Base-by-base conservation (phyloP, 2,888 invertebrate species). In the Dilophus febrilis region DNA sequence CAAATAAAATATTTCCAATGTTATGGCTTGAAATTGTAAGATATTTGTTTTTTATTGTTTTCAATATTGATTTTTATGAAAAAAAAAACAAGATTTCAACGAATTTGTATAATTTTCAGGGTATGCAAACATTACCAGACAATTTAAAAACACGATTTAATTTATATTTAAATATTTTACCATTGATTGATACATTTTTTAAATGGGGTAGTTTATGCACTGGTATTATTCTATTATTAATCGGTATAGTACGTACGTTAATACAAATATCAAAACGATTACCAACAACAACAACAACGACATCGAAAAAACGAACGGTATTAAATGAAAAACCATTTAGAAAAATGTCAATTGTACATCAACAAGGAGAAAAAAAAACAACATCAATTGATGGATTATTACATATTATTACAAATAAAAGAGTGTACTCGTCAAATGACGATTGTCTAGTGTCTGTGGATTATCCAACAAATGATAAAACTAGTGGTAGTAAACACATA, bases 21-120 rank as follows among this genome's bases (percentile, higher is more conserved):
- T 64, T 88, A 4, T 90, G 88, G 88, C 85, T 85, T 47, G 87
- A 88, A 70, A 84, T 85, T 55, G 88, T 87, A 71, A 81, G 84
- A 77, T 53, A 39, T 35, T 17, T 26, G 40, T 34, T 44, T 27
- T 18, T 33, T 30, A 31, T 37, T 31, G 14, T 12, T 17, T 32
- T 29, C n/a, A n/a, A 17, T 32, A 32, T 19, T 37, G 32, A 27
- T 26, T 30, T 41, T 34, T 27, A 16, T 27, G 19, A 34, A n/a
- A n/a, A n/a, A n/a, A n/a, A n/a, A n/a, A n/a, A n/a, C n/a, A n/a
- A n/a, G n/a, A n/a, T n/a, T n/a, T n/a, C n/a, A n/a, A n/a, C n/a
- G n/a, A n/a, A n/a, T n/a, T n/a, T n/a, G 10, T 42, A 13, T 5
- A 7, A 27, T 14, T 40, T 29, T 29, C 11, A 27, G 11, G 7